Base-by-base conservation (phyloP, 37 sponge, comb jelly and placozoan genomes). In the Beroe ovata region DNA sequence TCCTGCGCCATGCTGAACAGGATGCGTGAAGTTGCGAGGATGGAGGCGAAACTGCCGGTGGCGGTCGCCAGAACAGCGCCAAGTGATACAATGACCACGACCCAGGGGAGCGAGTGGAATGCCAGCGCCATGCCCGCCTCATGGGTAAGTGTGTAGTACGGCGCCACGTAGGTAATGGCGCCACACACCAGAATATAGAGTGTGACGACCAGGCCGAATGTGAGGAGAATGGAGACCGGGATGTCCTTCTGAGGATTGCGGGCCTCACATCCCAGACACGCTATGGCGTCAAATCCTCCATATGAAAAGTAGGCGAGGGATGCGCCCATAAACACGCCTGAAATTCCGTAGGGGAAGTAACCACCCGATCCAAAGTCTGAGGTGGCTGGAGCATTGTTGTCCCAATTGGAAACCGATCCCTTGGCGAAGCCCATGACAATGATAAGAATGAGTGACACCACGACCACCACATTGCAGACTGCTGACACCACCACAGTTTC, bases 1-100 rank as follows among this genome's bases (percentile, higher is more conserved):
- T 77, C 84, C 33, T 77, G 84, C 8, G 84, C 84, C 84, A 77
- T 77, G 84, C 84, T 36, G 84, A 26, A 77, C 1, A 77, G 36
- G 41, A 77, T 36, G 14, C 84, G 21, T 0, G 54, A 42, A 54
- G 84, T 77, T 1, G 54, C 54, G 23, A 77, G 84, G 54, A 77
- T 28, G 8, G 54, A 39, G 28, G 84, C 42, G 84, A 77, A 42
- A 25, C 54, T 42, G n/a, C 84, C 84, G 8, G 84, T 77, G 21
- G 84, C 84, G 8, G 84, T 77, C 0, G 84, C 84, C 0, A 77
- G 84, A 14, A 77, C 47, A 6, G 84, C 84, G 1, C 84, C 84
- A 25, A 42, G 22, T 28, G 84, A 77, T 6, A 77, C 84, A 4
- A 77, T 11, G 3, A n/a, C 38, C 22, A 16, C 42, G 4, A 77